phyloP scores from a whole-genome alignment of 2,113 vertebrate genomes.

The Prochilodus magdalenae region DNA sequence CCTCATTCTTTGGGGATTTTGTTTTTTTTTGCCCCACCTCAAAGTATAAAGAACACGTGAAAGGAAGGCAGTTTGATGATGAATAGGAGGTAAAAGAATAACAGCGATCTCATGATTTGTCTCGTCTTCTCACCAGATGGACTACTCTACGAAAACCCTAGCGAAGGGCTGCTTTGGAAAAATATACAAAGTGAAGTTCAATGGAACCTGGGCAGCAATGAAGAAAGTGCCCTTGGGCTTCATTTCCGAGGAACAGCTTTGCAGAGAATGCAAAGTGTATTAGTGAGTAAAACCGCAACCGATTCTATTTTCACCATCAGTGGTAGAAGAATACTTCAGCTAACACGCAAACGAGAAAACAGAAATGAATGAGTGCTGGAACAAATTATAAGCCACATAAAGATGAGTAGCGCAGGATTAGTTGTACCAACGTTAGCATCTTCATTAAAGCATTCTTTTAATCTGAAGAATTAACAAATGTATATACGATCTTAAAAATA shows the following conservation, averaged over 20 bases:
- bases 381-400: too few relatives aligned
- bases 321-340: neutral
- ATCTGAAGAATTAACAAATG: too few relatives aligned
- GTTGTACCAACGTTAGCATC: too few relatives aligned
- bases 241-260: constrained; percentile 64
- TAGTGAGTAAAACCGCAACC: constrained; percentile 57
- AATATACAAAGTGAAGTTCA: constrained; percentile 72
- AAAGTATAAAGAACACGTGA: neutral
- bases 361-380: neutral
- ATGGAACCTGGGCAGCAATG: constrained; percentile 73
- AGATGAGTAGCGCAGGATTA: too few relatives aligned
- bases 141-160: constrained; percentile 68
- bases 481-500: too few relatives aligned
- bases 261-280: constrained; percentile 75
- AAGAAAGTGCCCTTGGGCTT: constrained; percentile 69
- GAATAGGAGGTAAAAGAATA: too few relatives aligned
- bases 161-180: constrained; percentile 76
- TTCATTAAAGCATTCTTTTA: too few relatives aligned
- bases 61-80: neutral
- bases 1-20: neutral
- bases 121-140: constrained; percentile 61
- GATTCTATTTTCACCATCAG: neutral
- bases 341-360: neutral
- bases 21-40: neutral
- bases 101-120: neutral